Evolutionary conservation across 2,113 vertebrate genomes (phyloP).

Genomic region (Pycnonotus jocosus): DNA sequence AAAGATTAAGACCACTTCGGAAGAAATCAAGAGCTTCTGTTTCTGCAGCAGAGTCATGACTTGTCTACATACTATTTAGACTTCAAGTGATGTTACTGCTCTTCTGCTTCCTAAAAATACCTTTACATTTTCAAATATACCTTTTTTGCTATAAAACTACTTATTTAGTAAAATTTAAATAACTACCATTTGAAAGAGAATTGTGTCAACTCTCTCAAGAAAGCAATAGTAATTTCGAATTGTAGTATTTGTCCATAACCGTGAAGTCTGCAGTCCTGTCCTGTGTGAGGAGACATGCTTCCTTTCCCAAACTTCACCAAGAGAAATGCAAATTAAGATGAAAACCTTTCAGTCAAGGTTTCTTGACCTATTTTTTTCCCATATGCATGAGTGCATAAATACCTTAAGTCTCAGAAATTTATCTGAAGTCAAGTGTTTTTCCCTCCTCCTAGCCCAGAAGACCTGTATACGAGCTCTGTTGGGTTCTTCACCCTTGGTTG

Average conservation of each 20-base stretch:
- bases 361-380: background rate
- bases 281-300: background rate
- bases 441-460: background rate
- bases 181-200: background rate
- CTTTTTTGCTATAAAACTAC: background rate
- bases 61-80: background rate
- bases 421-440: background rate
- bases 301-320: background rate
- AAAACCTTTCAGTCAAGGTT: background rate
- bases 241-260: background rate
- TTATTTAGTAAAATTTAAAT: conserved; percentile 9
- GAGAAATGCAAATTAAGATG: background rate
- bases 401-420: background rate
- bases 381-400: background rate
- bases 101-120: background rate
- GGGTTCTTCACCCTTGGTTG: background rate
- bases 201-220: background rate
- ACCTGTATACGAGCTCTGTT: background rate
- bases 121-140: background rate
- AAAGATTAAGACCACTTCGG: background rate
- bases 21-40: background rate
- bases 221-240: background rate
- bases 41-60: background rate
- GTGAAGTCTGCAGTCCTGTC: background rate
- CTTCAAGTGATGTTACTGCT: background rate